Evolutionary conservation across 2,888 invertebrate species (phyloP), one percentile per base, ranked within the genome.

Genomic region (Teinopalpus imperialis): DNA sequence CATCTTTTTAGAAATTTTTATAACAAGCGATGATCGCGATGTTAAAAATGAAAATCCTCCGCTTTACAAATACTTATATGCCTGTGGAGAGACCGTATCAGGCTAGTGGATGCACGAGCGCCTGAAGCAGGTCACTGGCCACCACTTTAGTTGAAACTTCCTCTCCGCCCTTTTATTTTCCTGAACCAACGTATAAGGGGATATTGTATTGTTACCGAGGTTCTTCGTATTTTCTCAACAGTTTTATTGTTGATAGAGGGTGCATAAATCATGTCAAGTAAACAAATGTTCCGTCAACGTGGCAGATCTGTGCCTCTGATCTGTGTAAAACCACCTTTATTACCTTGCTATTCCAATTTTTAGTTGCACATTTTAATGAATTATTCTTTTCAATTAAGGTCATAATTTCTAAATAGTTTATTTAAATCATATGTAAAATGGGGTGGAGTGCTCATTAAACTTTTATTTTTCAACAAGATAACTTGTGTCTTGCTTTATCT

Each of bases 31-130:
- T 29, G 21, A 29, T 20, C 20, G 36, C 39, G 29, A 42, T 52
- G 49, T 45, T 48, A 48, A 49, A 61, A 55, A 56, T 55, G 54
- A 51, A 60, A 61, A 57, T 59, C 54, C 54, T 53, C 61, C 63
- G 63, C 59, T 66, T 64, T 67, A 66, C 61, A 66, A 71, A 66
- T 68, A 59, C 61, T 61, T 71, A 70, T 69, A 61, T 62, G 65
- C 65, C 69, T 56, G 66, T 57, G 56, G 62, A 70, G 63, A 70
- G 77, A 76, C 77, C 65, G 67, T 83, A 82, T 81, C 81, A 63
- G 57, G 39, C 27, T 58, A 59, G 57, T 57, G 63, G 64, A 61
- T 65, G 74, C 81, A 83, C 79, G 80, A 82, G 71, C 75, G 80
- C 82, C 74, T 59, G 58, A 62, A 72, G 83, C 78, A 56, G 57